Base-by-base conservation (phyloP, 2,797 vertebrate species). In the Taenioides sp. region DNA sequence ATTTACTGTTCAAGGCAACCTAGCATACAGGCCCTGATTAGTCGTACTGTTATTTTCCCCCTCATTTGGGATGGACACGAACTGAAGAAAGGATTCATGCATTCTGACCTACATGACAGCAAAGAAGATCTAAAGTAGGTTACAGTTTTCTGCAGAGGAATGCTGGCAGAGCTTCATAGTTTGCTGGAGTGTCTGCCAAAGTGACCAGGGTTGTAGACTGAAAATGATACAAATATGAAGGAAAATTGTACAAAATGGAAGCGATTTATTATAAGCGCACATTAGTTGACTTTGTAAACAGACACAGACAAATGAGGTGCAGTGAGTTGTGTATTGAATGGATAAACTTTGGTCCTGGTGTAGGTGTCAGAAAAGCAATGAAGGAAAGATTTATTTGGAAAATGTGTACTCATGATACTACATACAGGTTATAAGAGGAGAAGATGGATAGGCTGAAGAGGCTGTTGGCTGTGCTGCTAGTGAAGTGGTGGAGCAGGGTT, bases 71-170 rank as follows among this genome's bases (percentile, higher is more conserved):
- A 86, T 76, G 78, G 82, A 84, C 78, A 78, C 74, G 58, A 72
- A 80, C 81, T 43, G 63, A 85, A 67, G 66, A 61, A 71, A 76
- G 71, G 82, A 70, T 67, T 60, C 69, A 86, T 80, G 86, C 82
- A 86, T 79, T 86, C 84, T 89, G 85, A 89, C 85, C 88, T 80
- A 88, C 83, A 85, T 89, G 84, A 72, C 77, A 77, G 84, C 12
- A 73, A 69, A 75, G 78, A 73, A 67, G 64, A 74, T 49, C 65
- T 68, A 80, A 84, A 88, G 72, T 85, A 47, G 86, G 87, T 85
- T 85, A 84, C 9, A 55, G 75, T 83, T 74, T 85, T 81, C 82
- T 71, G 84, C 73, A 50, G 72, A 76, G 80, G 37, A 63, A 81
- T n/a, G 31, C 79, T 80, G 82, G 76, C 78, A 72, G 3, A 31